Evolutionary conservation across 2,888 invertebrate species (phyloP).

Genomic region (Eupithecia vulgata): DNA sequence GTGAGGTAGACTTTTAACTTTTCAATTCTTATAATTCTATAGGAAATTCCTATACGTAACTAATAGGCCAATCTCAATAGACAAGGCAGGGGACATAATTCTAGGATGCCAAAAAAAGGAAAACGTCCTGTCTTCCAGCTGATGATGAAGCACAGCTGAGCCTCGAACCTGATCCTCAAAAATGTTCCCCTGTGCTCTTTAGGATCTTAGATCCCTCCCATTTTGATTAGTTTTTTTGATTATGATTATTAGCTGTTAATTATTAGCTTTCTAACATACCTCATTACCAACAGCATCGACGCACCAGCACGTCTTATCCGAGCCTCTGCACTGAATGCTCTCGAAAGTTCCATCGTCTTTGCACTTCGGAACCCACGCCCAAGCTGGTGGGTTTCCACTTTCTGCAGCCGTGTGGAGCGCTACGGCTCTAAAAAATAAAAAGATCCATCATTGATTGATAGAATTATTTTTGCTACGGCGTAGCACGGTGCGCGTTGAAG

Average conservation of each 20-base stretch:
- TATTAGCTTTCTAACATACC: too few species aligned
- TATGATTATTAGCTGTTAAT: too few species aligned
- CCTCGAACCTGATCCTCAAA: background rate
- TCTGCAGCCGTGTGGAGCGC: conserved; percentile 77
- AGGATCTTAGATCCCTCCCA: too few species aligned
- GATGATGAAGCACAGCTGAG: background rate
- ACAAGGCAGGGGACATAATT: too few species aligned
- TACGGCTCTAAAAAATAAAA: conserved; percentile 60
- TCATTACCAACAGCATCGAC: conserved; percentile 90
- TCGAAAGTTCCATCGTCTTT: conserved; percentile 88
- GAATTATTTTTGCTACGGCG: background rate
- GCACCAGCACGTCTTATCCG: conserved; percentile 91
- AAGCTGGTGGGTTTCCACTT: conserved; percentile 88
- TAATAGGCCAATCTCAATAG: too few species aligned
- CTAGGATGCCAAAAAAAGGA: background rate
- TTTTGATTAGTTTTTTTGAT: too few species aligned
- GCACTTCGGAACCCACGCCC: conserved; percentile 90
- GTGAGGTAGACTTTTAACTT: background rate
- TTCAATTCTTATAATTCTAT: background rate
- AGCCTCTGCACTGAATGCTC: conserved; percentile 88
- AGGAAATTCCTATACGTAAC: too few species aligned
- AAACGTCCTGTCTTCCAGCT: background rate
- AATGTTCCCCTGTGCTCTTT: too few species aligned
- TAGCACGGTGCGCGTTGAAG: background rate
- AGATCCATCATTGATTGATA: background rate